phyloP scores from a whole-genome alignment of 2,888 invertebrate species.

The Coremacera marginata region DNA sequence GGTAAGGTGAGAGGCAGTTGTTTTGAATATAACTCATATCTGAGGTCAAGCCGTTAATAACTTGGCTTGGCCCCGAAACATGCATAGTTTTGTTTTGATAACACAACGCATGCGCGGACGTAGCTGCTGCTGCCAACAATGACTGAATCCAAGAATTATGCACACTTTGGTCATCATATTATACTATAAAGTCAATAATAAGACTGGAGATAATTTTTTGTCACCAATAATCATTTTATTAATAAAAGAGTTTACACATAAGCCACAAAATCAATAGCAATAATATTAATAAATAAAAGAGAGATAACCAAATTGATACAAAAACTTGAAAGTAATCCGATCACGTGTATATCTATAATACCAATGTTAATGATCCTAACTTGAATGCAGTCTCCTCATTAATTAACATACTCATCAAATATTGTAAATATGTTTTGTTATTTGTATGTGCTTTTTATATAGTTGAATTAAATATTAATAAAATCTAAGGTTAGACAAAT shows the following conservation, averaged over 20 bases:
- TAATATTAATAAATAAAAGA: too few species aligned
- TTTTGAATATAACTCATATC: background rate
- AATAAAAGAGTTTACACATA: too few species aligned
- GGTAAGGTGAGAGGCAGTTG: too few species aligned
- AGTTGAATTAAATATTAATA: too few species aligned
- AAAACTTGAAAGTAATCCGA: too few species aligned
- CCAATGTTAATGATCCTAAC: constrained; percentile 4
- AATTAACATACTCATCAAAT: background rate
- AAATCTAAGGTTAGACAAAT: background rate
- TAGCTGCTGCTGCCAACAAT: too few species aligned
- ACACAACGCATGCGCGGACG: too few species aligned
- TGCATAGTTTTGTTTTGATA: background rate
- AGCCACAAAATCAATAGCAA: too few species aligned
- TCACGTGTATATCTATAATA: background rate
- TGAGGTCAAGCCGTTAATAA: constrained; percentile 13
- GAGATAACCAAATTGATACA: too few species aligned
- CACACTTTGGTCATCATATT: too few species aligned
- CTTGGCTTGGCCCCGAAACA: background rate
- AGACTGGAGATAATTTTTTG: background rate
- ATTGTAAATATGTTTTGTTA: background rate
- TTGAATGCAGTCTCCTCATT: background rate
- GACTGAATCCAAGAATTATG: too few species aligned
- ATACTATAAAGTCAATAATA: background rate
- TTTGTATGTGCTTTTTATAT: too few species aligned
- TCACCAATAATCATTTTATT: background rate